Evolutionary conservation across 2,888 invertebrate genomes (phyloP).

Genomic region (Rosalia funebris): DNA sequence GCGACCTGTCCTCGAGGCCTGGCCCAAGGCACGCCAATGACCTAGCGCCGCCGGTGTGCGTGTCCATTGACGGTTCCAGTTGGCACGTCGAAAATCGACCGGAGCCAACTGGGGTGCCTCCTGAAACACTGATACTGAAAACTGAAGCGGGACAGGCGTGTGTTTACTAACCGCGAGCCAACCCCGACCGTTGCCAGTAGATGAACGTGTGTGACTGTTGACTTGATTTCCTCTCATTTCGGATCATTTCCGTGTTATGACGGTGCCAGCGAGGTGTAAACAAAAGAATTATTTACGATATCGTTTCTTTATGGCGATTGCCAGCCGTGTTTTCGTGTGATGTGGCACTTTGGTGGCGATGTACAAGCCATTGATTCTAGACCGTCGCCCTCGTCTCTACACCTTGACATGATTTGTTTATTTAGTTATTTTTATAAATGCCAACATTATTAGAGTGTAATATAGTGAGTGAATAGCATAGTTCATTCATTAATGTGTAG

Average conservation of each 20-base stretch:
- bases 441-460: too few species aligned
- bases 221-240: conserved; percentile 22
- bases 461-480: too few species aligned
- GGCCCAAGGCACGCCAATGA: too few species aligned
- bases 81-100: conserved; percentile 55
- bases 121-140: conserved; percentile 13
- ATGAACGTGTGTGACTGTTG: conserved; percentile 16
- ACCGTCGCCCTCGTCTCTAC: too few species aligned
- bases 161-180: conserved; percentile 45
- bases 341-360: too few species aligned
- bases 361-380: too few species aligned
- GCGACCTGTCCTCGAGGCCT: too few species aligned
- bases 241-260: conserved; percentile 24
- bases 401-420: too few species aligned
- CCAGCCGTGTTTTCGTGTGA: not conserved
- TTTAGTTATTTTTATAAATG: too few species aligned
- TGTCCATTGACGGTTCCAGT: conserved; percentile 53
- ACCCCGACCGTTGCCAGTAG: conserved; percentile 35
- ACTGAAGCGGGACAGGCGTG: conserved; percentile 16
- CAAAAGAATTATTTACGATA: conserved; percentile 19
- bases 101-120: conserved; percentile 60
- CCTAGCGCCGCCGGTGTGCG: conserved; percentile 41
- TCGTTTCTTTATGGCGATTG: conserved; percentile 2
- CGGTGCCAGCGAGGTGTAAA: conserved; percentile 24
- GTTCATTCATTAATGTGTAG: too few species aligned